Conservation (phyloP, 2,113 vertebrate genomes). For the Gallinago jamesoni region DNA sequence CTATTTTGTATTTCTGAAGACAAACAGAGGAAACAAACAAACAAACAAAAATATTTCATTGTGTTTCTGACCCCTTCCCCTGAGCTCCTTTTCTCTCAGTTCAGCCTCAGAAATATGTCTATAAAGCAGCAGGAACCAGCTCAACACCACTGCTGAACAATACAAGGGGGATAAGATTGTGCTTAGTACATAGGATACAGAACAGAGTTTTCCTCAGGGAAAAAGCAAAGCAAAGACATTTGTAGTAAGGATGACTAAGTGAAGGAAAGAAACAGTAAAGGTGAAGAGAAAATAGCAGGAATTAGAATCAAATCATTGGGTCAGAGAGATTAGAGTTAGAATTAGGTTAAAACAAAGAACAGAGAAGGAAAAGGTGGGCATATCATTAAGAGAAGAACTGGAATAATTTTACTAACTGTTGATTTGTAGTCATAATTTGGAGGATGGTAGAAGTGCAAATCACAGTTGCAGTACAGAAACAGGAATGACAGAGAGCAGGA, state of each 20-base stretch:
- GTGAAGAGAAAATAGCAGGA: background rate
- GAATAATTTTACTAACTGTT: background rate
- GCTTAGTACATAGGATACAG: background rate
- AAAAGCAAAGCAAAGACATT: background rate
- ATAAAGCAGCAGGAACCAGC: background rate
- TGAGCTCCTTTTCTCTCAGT: background rate
- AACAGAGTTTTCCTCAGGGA: background rate
- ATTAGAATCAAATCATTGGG: background rate
- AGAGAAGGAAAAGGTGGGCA: background rate
- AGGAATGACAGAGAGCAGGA: background rate
- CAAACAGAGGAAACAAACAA: background rate
- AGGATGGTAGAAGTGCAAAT: background rate
- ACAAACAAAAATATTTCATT: background rate
- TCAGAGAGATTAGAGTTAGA: background rate
- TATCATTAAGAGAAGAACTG: background rate
- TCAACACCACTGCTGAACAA: background rate
- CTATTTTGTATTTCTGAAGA: background rate
- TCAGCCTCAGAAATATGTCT: background rate
- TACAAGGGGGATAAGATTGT: background rate
- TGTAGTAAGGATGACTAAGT: background rate
- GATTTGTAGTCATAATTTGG: background rate
- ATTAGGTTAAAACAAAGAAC: background rate
- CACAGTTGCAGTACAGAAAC: background rate
- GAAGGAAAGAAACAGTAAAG: background rate
- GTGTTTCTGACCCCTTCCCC: background rate